phyloP scores from a whole-genome alignment of 2,113 vertebrate species.

The Apteryx mantelli region DNA sequence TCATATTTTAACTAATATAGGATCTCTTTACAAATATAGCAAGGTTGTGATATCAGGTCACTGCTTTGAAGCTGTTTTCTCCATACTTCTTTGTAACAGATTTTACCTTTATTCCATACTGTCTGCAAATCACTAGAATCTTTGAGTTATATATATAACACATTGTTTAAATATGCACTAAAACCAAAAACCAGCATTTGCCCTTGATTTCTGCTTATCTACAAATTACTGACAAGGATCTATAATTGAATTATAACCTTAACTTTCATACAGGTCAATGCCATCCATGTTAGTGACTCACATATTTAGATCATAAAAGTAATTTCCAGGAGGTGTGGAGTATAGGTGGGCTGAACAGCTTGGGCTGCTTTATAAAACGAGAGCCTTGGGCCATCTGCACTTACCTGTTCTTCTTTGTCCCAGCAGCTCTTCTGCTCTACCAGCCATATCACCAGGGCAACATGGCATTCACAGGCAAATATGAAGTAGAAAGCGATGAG shows the following conservation, averaged over 20 bases:
- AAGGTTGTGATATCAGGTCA: background rate
- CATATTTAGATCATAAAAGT: slow-evolving; percentile 19
- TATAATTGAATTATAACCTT: background rate
- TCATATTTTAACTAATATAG: background rate
- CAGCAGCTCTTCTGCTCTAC: background rate
- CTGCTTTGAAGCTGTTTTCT: background rate
- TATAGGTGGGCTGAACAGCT: slow-evolving; percentile 24
- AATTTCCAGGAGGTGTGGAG: background rate
- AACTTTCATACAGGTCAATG: slow-evolving; percentile 35
- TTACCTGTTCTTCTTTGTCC: background rate
- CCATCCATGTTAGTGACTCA: slow-evolving; percentile 58
- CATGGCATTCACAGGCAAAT: slow-evolving; percentile 86
- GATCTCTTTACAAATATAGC: background rate
- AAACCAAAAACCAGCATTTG: background rate
- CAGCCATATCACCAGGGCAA: background rate
- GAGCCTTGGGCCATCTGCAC: background rate
- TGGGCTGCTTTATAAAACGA: slow-evolving; percentile 35
- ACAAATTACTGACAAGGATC: background rate
- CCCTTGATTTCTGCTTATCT: slow-evolving; percentile 27
- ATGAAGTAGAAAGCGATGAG: slow-evolving; percentile 83
- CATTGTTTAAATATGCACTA: background rate
- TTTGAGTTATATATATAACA: background rate
- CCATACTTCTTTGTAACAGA: background rate
- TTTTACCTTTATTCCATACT: background rate
- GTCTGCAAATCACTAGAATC: background rate